Percentiles rank a stretch among this genome's conserved stretches.
phyloP scores from a whole-genome alignment of 1,140 invertebrate species.

The Philopotamus ludificatus region DNA sequence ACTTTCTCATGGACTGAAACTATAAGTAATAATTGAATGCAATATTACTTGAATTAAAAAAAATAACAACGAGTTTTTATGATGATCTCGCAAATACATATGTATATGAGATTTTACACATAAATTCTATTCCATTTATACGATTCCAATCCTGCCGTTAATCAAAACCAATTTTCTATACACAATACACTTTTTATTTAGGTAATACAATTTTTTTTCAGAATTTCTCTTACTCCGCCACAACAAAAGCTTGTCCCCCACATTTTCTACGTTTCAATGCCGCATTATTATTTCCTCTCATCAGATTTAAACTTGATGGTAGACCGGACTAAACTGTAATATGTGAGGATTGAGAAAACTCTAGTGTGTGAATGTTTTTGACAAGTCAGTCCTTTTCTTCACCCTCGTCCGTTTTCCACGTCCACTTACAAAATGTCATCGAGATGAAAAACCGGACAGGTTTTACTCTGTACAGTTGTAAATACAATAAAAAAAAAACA shows the following conservation, averaged over 20 bases:
- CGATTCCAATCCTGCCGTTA: not conserved
- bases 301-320: not conserved
- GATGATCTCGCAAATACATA: too few relatives aligned
- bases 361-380: not conserved
- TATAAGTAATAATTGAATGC: too few relatives aligned
- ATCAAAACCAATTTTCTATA: not conserved
- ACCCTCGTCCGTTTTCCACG: conserved; percentile 1
- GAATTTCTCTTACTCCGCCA: not conserved
- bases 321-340: not conserved
- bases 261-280: not conserved
- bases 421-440: conserved; percentile 22
- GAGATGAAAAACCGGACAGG: not conserved
- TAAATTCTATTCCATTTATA: too few relatives aligned
- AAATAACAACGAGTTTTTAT: too few relatives aligned
- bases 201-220: not conserved
- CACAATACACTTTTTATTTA: not conserved
- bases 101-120: too few relatives aligned
- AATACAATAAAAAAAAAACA: not conserved
- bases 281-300: not conserved
- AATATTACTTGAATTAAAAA: too few relatives aligned
- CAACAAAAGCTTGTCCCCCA: not conserved
- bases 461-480: not conserved
- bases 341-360: not conserved
- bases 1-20: too few relatives aligned
- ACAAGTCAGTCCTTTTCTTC: conserved; percentile 9